Conservation (phyloP, 2,888 invertebrate genomes). For the Pammene fasciana region DNA sequence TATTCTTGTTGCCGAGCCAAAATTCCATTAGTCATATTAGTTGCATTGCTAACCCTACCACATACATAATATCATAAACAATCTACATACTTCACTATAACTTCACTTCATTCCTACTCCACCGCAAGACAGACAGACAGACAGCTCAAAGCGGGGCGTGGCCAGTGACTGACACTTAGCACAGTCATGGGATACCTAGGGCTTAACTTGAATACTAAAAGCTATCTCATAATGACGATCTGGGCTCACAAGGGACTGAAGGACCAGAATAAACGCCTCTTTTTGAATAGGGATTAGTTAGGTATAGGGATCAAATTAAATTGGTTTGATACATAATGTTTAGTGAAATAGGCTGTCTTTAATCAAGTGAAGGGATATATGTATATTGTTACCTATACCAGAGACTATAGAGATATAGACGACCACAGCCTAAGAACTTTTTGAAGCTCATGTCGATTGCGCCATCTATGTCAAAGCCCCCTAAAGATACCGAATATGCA, state of each 20-base stretch:
- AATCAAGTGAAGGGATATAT: too few relatives aligned
- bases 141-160: conserved; percentile 44
- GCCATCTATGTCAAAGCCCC: too few relatives aligned
- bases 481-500: too few relatives aligned
- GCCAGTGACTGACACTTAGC: conserved; percentile 41
- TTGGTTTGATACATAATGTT: too few relatives aligned
- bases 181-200: conserved; percentile 37
- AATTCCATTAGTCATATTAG: neutral
- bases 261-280: neutral
- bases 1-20: too few relatives aligned
- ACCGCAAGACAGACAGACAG: conserved; percentile 48
- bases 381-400: too few relatives aligned
- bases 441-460: too few relatives aligned
- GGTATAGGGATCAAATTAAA: too few relatives aligned
- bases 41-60: neutral
- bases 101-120: conserved; percentile 9
- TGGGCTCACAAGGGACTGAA: neutral
- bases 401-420: too few relatives aligned
- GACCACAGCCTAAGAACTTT: too few relatives aligned
- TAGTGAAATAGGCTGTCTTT: too few relatives aligned
- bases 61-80: conserved; percentile 36
- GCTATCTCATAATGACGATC: conserved; percentile 25
- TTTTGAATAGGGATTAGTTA: too few relatives aligned
- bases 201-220: neutral
- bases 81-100: conserved; percentile 38